A percentile compares a stretch with the other conserved stretches of the same genome.
These are phyloP conservation scores for Pseudomugil gertrudae DNA, from an alignment of 2,797 vertebrate species.

Conservation along the genomic window DNA sequence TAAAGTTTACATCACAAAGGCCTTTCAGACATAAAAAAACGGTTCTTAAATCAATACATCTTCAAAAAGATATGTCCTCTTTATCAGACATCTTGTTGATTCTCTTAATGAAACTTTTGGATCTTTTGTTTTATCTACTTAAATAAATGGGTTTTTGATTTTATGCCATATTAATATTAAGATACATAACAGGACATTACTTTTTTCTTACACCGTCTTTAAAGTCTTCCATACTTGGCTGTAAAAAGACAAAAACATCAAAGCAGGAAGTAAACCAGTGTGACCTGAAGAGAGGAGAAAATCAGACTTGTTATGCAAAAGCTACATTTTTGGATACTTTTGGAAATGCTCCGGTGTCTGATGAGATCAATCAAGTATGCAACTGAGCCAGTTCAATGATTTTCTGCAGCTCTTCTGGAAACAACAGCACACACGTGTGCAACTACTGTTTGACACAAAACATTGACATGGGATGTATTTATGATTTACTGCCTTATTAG, in stretches of 20 bases:
- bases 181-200: background rate
- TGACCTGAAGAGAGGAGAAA: slow-evolving; percentile 52
- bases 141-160: background rate
- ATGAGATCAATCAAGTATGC: slow-evolving; percentile 48
- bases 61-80: background rate
- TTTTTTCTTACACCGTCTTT: slow-evolving; percentile 1
- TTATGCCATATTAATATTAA: background rate
- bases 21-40: background rate
- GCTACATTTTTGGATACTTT: slow-evolving; percentile 38
- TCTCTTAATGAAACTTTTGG: background rate
- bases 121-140: background rate
- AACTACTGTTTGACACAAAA: background rate
- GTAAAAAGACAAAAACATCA: slow-evolving; percentile 25
- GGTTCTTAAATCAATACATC: background rate
- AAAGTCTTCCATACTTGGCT: slow-evolving; percentile 29
- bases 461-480: background rate
- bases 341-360: slow-evolving; percentile 40
- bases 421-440: slow-evolving; percentile 3
- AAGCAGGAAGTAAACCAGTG: slow-evolving; percentile 21
- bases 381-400: slow-evolving; percentile 32
- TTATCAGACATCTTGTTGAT: background rate
- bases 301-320: slow-evolving; percentile 62
- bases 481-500: background rate
- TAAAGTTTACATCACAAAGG: too few species aligned
- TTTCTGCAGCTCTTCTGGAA: slow-evolving; percentile 38